phyloP scores from a whole-genome alignment of 2,797 vertebrate genomes.

The Lateolabrax maculatus region DNA sequence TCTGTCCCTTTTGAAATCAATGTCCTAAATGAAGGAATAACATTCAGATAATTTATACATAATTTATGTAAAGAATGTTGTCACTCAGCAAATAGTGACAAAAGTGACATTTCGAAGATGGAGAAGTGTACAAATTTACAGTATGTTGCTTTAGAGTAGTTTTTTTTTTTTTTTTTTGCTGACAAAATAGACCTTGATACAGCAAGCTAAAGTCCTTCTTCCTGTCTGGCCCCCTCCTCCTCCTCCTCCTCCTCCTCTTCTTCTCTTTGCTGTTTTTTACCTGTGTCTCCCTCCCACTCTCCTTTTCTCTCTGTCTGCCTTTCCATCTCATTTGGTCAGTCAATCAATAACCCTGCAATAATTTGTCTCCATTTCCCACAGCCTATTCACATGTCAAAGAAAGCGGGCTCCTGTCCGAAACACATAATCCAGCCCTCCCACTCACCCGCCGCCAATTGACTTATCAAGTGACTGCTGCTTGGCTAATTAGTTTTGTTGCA shows the following conservation, averaged over 20 bases:
- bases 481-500: conserved; percentile 45
- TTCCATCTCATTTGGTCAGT: conserved; percentile 50
- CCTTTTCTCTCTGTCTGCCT: conserved; percentile 10
- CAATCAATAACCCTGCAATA: conserved; percentile 53
- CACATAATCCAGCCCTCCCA: conserved; percentile 38
- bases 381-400: conserved; percentile 46
- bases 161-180: too few relatives aligned
- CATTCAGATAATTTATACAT: too few relatives aligned
- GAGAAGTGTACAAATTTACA: conserved; percentile 1
- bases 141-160: conserved; percentile 14
- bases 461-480: conserved; percentile 23
- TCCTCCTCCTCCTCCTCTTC: conserved; percentile 3
- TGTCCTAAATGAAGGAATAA: too few relatives aligned
- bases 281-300: conserved; percentile 24
- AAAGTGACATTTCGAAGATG: conserved; percentile 19
- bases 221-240: background rate
- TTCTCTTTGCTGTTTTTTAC: background rate
- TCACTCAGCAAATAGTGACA: conserved; percentile 30
- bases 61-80: conserved; percentile 28
- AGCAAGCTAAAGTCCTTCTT: conserved; percentile 25
- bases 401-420: conserved; percentile 20
- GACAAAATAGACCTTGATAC: conserved; percentile 30
- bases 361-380: conserved; percentile 60
- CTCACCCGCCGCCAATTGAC: conserved; percentile 43
- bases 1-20: too few relatives aligned